phyloP scores from a whole-genome alignment of 2,113 vertebrate genomes.

The Pomatostomus ruficeps region DNA sequence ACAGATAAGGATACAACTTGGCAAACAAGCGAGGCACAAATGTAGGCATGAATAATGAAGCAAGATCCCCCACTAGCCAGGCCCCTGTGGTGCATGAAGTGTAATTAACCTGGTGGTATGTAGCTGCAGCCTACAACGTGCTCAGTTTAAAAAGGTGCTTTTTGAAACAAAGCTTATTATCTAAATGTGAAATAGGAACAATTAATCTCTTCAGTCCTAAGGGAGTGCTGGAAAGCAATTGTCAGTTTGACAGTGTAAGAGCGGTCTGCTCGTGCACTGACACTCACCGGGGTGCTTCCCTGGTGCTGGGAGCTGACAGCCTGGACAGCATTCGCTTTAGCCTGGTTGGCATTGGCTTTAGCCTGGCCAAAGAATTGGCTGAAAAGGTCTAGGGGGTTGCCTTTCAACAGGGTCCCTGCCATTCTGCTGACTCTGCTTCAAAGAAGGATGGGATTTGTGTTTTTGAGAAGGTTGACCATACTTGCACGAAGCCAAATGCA shows the following conservation, averaged over 20 bases:
- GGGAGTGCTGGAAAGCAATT: neutral
- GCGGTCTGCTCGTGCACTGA: neutral
- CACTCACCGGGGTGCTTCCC: fast-evolving
- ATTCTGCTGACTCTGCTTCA: neutral
- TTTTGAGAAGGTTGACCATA: neutral
- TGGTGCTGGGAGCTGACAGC: neutral
- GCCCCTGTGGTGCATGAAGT: neutral
- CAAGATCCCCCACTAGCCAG: neutral
- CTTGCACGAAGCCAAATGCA: slow-evolving; percentile 76
- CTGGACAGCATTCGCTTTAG: fast-evolving
- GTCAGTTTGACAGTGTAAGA: neutral
- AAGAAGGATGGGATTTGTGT: neutral
- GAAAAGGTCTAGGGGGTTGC: neutral
- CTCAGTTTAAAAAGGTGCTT: neutral
- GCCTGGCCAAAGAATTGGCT: neutral
- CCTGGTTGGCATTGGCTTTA: neutral
- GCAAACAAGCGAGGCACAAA: neutral
- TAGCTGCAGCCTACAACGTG: neutral
- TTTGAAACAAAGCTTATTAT: neutral
- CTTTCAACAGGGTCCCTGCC: neutral
- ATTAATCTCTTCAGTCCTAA: neutral
- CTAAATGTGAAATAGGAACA: neutral
- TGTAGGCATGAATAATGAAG: neutral
- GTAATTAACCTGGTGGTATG: neutral
- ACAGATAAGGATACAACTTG: neutral